Evolutionary conservation across 1,140 invertebrate genomes (phyloP).

Genomic region (Sipha flava): DNA sequence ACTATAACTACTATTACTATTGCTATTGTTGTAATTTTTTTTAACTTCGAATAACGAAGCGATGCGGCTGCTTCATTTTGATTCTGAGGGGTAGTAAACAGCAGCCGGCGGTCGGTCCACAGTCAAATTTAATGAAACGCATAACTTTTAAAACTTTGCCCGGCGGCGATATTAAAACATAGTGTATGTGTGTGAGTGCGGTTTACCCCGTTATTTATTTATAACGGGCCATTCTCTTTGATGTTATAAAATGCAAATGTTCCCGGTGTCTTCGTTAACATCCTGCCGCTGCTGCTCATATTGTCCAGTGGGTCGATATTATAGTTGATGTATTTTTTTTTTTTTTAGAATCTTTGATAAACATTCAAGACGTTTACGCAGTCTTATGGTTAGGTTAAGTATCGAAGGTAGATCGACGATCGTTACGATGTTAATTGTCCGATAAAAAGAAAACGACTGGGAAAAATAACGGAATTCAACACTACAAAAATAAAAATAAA

Average conservation of each 20-base stretch:
- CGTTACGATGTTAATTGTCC: too few species aligned
- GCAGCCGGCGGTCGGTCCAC: constrained; percentile 28
- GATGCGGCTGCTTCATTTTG: neutral
- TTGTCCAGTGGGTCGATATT: neutral
- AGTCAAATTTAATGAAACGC: constrained; percentile 31
- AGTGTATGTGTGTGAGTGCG: neutral
- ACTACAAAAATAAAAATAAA: too few species aligned
- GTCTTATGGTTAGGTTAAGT: too few species aligned
- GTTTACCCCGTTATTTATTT: constrained; percentile 29
- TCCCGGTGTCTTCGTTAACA: constrained; percentile 8
- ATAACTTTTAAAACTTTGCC: constrained; percentile 32
- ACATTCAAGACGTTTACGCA: too few species aligned
- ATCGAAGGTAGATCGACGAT: too few species aligned
- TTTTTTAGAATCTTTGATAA: neutral
- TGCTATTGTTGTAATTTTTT: neutral
- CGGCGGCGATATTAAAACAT: constrained; percentile 21
- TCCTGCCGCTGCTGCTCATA: neutral
- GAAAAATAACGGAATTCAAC: too few species aligned
- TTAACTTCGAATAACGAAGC: neutral
- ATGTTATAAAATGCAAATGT: constrained; percentile 32
- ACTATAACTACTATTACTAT: neutral
- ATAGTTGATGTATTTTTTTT: neutral
- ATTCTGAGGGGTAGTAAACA: constrained; percentile 15
- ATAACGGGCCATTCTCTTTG: constrained; percentile 19
- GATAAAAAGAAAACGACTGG: too few species aligned